Base-by-base conservation (phyloP, 2,888 invertebrate genomes). In the Dugesia japonica region DNA sequence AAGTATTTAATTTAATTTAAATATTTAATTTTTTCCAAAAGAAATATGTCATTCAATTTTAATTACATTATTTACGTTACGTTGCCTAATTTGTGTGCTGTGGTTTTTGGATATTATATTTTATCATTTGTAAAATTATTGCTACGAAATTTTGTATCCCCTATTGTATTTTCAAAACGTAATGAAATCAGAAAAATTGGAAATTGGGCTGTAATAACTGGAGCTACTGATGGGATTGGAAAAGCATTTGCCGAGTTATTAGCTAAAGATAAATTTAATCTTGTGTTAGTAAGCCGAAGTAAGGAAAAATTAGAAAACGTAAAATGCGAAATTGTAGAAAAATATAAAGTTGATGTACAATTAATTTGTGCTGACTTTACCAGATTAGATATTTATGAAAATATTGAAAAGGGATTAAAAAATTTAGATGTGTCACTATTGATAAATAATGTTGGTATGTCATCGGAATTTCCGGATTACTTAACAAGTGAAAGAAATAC, bases 391-490 rank as follows among this genome's bases (percentile, higher is more conserved):
- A 56, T 56, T 20, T 56, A 56, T 56, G 56, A 56, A 1, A 56
- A 56, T 9, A 56, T 56, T n/a, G 56, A 56, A 23, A 13, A 4
- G 4, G 56, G 17, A 56, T 9, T 56, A 13, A 56, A 56, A 56
- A n/a, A 56, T 56, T 23, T 56, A n/a, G 56, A 56, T 13, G 56
- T 56, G 4, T 1, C 9, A 7, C 17, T 56, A n/a, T 56, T 56
- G 56, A 56, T 56, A 13, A 56, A 56, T n/a, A 56, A 56, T 56
- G 56, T 56, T n/a, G 56, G 56, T 9, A 56, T 56, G 56, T 56
- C 23, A n/a, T 56, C 56, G 4, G 56, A 56, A n/a, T 56, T 9
- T 56, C 56, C 56, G 7, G 56, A 56, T 56, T 56, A 20, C 17
- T n/a, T 56, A 20, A 56, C 56, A 7, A 20, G 20, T 56, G 56